Base-by-base conservation (phyloP, 2,888 invertebrate genomes). In the Himalopsyche kuldschensis region DNA sequence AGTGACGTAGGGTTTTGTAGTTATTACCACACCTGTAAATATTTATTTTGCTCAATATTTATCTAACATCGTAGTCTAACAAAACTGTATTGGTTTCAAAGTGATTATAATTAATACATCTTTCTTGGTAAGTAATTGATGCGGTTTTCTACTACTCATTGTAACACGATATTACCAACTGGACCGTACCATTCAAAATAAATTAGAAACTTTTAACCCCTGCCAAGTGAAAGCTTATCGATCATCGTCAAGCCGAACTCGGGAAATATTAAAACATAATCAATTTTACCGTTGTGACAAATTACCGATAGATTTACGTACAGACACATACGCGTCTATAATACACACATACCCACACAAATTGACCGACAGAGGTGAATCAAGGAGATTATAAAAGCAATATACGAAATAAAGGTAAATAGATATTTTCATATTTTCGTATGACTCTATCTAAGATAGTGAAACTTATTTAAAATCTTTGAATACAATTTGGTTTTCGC, bases 231-330 rank as follows among this genome's bases (percentile, higher is more conserved):
- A 76, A 76, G 24, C 20, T 24, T 24, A 76, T 76, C 76, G 10
- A 76, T 76, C 76, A 76, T 76, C 76, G 76, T 76, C 76, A 76
- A 32, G 24, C 69, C 76, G n/a, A 32, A 76, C 76, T 76, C 35
- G 35, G 35, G 31, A 20, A 76, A 76, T 35, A 76, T 76, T 76
- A 76, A 35, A 76, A 76, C 24, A 76, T 32, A 76, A 76, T 76
- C 76, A 76, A 76, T 76, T 76, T 41, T 35, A 76, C 76, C 76
- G 32, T 76, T 35, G 76, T 76, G 76, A 76, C 76, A 76, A 76
- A 76, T 76, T 76, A 32, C 76, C 76, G 24, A 76, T 76, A 76
- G 76, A 76, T 76, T 76, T 35, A 76, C 41, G 76, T 32, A 76
- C 10, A 24, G n/a, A 30, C 27, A 69, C 63, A 63, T 24, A 63